A percentile compares a stretch with the other conserved stretches of the same genome.
phyloP scores from a whole-genome alignment of 53 echinoderm and acorn worm genomes.

The Arbacia lixula region DNA sequence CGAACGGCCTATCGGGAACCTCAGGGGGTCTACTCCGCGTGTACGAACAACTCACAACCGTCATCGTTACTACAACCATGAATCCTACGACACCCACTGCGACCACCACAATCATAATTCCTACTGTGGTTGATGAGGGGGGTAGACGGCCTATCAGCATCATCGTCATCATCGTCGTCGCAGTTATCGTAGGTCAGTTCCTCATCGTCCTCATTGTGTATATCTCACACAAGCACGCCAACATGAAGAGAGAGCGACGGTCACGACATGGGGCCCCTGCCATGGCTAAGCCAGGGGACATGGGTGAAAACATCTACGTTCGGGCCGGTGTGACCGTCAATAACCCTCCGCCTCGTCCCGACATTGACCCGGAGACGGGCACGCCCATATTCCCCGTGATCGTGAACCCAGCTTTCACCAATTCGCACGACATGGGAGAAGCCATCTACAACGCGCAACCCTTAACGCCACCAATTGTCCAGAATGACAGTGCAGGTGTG shows the following conservation, averaged over 20 bases:
- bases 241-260: slow-evolving; percentile 37
- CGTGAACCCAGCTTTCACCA: neutral
- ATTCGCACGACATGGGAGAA: slow-evolving; percentile 25
- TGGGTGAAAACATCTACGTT: slow-evolving; percentile 43
- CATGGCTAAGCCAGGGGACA: neutral
- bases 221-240: neutral
- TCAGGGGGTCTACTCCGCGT: slow-evolving; percentile 62
- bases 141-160: neutral
- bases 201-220: slow-evolving; percentile 34
- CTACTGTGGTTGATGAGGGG: neutral
- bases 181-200: slow-evolving; percentile 45
- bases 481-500: neutral
- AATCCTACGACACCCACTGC: neutral
- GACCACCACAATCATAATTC: too few relatives aligned
- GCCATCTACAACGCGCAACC: slow-evolving; percentile 3
- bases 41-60: neutral
- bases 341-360: neutral
- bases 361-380: slow-evolving; percentile 45
- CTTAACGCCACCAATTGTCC: neutral
- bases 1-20: slow-evolving; percentile 49
- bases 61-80: neutral
- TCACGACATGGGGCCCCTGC: neutral
- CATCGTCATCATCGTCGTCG: slow-evolving; percentile 47
- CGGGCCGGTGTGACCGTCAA: neutral
- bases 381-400: neutral